These are phyloP conservation scores for Nesoenas mayeri DNA, from an alignment of 2,113 vertebrate species.

Conservation along the genomic window DNA sequence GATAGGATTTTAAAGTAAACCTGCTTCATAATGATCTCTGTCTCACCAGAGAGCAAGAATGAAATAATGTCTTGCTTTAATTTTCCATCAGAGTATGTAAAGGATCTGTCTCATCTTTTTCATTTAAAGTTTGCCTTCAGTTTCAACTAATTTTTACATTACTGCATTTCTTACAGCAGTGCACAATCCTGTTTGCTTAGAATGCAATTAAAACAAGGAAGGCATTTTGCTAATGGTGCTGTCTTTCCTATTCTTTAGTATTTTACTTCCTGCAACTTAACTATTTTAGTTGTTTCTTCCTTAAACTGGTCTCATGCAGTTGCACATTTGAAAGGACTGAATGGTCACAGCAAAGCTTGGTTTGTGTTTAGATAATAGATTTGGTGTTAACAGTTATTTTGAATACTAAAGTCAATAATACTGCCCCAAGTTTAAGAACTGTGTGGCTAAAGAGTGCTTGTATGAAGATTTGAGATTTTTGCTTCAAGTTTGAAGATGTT, in stretches of 20 bases:
- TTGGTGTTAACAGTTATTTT: not conserved
- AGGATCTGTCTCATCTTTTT: not conserved
- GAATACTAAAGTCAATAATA: not conserved
- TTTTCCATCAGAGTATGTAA: not conserved
- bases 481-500: not conserved
- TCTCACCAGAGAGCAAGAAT: not conserved
- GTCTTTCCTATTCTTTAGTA: not conserved
- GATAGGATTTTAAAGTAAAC: not conserved
- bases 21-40: not conserved
- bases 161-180: not conserved
- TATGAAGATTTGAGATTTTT: not conserved
- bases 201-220: not conserved
- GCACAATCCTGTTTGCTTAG: not conserved
- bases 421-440: not conserved
- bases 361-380: not conserved
- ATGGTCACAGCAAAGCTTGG: not conserved
- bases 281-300: not conserved
- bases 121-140: not conserved
- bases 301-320: rapidly evolving
- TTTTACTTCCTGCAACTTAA: not conserved
- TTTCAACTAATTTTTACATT: not conserved
- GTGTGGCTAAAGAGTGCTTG: not conserved
- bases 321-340: not conserved
- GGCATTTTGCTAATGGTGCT: rapidly evolving
- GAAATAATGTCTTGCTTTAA: not conserved